Conservation (phyloP, 1,140 invertebrate genomes). For the Pseudomyrmex dendroicus region DNA sequence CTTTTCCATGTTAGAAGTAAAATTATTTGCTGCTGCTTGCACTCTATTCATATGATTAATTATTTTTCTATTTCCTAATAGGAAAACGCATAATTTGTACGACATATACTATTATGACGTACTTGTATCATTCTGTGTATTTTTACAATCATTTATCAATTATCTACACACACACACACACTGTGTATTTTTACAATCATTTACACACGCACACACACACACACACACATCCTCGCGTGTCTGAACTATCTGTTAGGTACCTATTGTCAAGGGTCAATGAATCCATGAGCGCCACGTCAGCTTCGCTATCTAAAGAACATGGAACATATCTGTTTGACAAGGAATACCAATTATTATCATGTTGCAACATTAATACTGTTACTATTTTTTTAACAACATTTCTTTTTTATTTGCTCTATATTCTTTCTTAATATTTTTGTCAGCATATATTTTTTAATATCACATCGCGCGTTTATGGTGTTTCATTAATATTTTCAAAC, state of each 20-base stretch:
- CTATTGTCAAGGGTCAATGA: slow-evolving; percentile 31
- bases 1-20: no score
- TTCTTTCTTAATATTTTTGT: no score
- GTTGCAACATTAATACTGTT: background rate
- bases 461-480: background rate
- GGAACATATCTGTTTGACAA: slow-evolving; percentile 4
- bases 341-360: background rate
- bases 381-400: no score
- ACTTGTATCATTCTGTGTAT: no score
- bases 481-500: slow-evolving; percentile 2
- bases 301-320: slow-evolving; percentile 12
- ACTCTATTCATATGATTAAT: no score
- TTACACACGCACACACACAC: background rate
- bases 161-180: no score
- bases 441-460: no score
- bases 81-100: no score
- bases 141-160: background rate
- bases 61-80: no score
- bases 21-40: no score
- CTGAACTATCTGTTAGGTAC: slow-evolving; percentile 11
- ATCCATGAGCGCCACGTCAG: slow-evolving; percentile 44
- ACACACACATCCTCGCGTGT: background rate
- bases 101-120: no score
- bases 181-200: slow-evolving; percentile 12
- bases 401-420: no score